Percentiles rank a stretch among this genome's conserved stretches.
Evolutionary conservation across 2,888 invertebrate species (phyloP).

Genomic region (Pyralis farinalis): DNA sequence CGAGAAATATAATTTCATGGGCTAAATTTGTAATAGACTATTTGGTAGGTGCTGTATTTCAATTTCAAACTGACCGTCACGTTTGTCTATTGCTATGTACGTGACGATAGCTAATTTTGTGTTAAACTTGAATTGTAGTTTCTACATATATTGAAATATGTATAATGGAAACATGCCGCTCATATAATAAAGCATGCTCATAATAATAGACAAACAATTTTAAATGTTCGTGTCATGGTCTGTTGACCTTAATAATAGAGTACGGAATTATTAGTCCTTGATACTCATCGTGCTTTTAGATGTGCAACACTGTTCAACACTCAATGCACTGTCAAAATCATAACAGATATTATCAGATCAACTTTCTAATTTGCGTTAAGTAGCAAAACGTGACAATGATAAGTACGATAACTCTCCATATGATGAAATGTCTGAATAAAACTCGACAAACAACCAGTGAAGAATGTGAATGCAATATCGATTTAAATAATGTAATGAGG

Average conservation of each 20-base stretch:
- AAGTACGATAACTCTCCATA: too few relatives aligned
- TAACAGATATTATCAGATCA: conserved; percentile 37
- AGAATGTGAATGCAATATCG: conserved; percentile 30
- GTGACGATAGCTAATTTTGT: not conserved
- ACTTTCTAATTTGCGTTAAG: conserved; percentile 66
- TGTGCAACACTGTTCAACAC: conserved; percentile 38
- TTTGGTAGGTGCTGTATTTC: not conserved
- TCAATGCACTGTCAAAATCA: conserved; percentile 31
- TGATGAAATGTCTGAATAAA: conserved; percentile 21
- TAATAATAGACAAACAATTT: conserved; percentile 24
- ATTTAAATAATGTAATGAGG: conserved; percentile 41
- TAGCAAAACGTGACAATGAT: conserved; percentile 48
- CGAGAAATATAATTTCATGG: conserved; percentile 4
- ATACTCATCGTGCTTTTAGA: conserved; percentile 18
- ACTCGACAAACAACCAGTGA: conserved; percentile 30
- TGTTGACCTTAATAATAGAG: conserved; percentile 45
- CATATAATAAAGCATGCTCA: too few relatives aligned
- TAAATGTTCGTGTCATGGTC: conserved; percentile 48
- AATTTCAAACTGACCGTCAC: not conserved
- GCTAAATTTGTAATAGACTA: conserved; percentile 1
- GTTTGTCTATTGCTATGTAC: not conserved
- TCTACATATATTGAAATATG: conserved; percentile 1
- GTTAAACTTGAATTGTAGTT: not conserved
- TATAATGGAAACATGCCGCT: not conserved
- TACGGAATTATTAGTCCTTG: conserved; percentile 38